Evolutionary conservation across 92 coral and sea anemone genomes (phyloP).

Genomic region (Pocillopora grandis): DNA sequence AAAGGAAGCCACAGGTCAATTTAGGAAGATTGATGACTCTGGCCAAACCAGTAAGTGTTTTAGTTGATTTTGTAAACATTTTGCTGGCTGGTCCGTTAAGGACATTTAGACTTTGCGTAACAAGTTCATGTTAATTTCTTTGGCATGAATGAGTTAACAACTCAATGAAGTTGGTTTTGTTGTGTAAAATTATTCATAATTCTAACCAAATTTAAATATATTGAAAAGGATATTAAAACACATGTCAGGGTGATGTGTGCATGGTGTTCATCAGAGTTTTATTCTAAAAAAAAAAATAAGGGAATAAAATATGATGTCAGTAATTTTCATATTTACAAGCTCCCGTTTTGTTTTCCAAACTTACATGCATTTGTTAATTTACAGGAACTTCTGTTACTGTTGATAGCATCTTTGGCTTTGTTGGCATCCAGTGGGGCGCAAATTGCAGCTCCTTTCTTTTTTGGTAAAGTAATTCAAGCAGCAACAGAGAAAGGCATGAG

Average conservation of each 20-base stretch:
- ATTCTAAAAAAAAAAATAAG: no score
- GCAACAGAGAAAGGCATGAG: slow-evolving; percentile 76
- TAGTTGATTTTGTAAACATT: neutral
- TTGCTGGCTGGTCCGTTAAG: neutral
- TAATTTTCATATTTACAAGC: neutral
- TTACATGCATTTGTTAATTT: neutral
- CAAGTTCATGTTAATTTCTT: neutral
- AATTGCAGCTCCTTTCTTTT: slow-evolving; percentile 93
- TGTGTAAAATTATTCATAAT: neutral
- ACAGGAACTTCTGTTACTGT: slow-evolving; percentile 69
- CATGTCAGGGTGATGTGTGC: no score
- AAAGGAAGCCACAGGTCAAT: slow-evolving; percentile 62
- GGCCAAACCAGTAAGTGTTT: slow-evolving; percentile 86
- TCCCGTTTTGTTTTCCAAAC: neutral
- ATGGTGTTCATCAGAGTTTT: no score
- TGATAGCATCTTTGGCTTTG: slow-evolving; percentile 79
- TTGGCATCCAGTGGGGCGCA: slow-evolving; percentile 80
- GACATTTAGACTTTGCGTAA: neutral
- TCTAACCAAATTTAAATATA: no score
- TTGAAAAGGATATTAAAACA: no score
- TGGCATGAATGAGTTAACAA: neutral
- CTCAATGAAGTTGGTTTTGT: neutral
- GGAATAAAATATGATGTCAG: no score
- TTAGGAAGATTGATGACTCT: slow-evolving; percentile 70
- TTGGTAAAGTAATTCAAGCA: slow-evolving; percentile 82